Conservation (phyloP, 2,888 invertebrate genomes). For the Eupelmus urozonus region DNA sequence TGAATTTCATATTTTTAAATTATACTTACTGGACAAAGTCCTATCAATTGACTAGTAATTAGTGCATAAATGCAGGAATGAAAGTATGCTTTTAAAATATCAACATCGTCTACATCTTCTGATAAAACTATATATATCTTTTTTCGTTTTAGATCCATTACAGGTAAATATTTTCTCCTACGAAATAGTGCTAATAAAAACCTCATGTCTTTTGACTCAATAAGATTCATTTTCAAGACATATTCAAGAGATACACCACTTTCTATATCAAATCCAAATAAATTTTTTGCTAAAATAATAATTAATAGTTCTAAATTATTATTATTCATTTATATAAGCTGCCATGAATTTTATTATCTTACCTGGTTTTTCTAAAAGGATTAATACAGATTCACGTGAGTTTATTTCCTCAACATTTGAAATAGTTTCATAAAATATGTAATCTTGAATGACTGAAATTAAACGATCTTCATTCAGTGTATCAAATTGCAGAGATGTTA, state of each 20-base stretch:
- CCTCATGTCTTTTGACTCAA: slow-evolving; percentile 73
- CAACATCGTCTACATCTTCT: slow-evolving; percentile 78
- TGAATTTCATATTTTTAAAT: neutral
- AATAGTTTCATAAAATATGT: slow-evolving; percentile 82
- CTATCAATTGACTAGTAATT: slow-evolving; percentile 72
- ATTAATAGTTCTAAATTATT: no score
- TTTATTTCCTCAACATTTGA: slow-evolving; percentile 84
- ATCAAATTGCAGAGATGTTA: slow-evolving; percentile 87
- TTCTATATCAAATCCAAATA: slow-evolving; percentile 82
- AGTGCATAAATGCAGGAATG: slow-evolving; percentile 82
- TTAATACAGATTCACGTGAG: slow-evolving; percentile 83
- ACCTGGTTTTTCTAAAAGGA: slow-evolving; percentile 79
- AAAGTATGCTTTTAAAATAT: slow-evolving; percentile 84
- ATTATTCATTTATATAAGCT: no score
- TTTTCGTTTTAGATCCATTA: slow-evolving; percentile 77
- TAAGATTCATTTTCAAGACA: slow-evolving; percentile 67
- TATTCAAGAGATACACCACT: slow-evolving; percentile 80
- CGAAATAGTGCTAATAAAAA: slow-evolving; percentile 77
- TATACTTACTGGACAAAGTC: slow-evolving; percentile 62
- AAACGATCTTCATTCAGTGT: slow-evolving; percentile 90
- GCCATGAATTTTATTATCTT: slow-evolving; percentile 20
- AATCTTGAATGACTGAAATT: slow-evolving; percentile 84
- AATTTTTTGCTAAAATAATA: slow-evolving; percentile 79
- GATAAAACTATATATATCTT: slow-evolving; percentile 81
- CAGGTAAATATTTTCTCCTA: slow-evolving; percentile 79